A percentile compares a stretch with the other conserved stretches of the same genome.
Evolutionary conservation across 1,140 invertebrate species (phyloP).

Genomic region (Pachypsylla venusta): DNA sequence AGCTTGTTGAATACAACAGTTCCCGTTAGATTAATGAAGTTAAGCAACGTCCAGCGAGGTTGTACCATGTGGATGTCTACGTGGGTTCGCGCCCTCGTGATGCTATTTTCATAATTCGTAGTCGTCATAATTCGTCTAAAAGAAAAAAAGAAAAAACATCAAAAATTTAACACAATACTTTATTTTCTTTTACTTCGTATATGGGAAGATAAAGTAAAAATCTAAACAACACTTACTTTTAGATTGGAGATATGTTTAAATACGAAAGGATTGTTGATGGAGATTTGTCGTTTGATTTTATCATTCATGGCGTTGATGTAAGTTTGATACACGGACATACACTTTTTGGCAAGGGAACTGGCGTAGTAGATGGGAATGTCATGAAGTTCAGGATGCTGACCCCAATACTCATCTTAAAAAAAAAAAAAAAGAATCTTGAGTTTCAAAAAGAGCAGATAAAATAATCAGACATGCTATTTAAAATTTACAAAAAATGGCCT

Average conservation of each 20-base stretch:
- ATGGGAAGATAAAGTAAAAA: slow-evolving; percentile 10
- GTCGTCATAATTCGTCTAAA: too few relatives aligned
- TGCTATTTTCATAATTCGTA: too few relatives aligned
- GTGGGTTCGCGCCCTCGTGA: too few relatives aligned
- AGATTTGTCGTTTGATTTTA: slow-evolving; percentile 86
- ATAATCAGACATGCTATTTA: too few relatives aligned
- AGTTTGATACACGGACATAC: slow-evolving; percentile 99
- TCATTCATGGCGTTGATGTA: slow-evolving; percentile 99
- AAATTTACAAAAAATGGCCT: too few relatives aligned
- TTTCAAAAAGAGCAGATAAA: too few relatives aligned
- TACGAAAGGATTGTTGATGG: slow-evolving; percentile 97
- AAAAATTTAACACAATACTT: background rate
- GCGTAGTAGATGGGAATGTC: slow-evolving; percentile 99
- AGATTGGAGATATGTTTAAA: slow-evolving; percentile 98
- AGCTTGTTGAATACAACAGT: too few relatives aligned
- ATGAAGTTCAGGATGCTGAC: slow-evolving; percentile 91
- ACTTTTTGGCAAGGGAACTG: slow-evolving; percentile 96
- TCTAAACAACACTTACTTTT: slow-evolving; percentile 46
- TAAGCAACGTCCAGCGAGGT: too few relatives aligned
- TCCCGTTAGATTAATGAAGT: too few relatives aligned
- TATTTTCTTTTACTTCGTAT: too few relatives aligned
- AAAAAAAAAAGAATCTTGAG: slow-evolving; percentile 17
- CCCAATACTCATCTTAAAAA: slow-evolving; percentile 88
- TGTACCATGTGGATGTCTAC: too few relatives aligned
- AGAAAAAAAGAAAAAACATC: background rate